These are phyloP conservation scores for Therioaphis trifolii DNA, from an alignment of 2,888 invertebrate genomes.

Conservation along the genomic window DNA sequence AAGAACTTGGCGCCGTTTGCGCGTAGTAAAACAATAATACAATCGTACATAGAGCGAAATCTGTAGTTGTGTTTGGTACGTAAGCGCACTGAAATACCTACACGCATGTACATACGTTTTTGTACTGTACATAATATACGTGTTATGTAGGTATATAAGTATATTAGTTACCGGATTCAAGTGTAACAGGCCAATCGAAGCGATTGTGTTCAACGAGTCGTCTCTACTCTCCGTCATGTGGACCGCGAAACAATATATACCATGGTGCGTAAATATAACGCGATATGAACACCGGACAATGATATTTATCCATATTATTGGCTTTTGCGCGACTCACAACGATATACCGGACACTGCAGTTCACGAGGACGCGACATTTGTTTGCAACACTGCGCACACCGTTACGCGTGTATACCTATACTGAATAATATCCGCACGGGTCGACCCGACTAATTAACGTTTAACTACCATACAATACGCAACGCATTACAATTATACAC, in stretches of 20 bases:
- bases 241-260: too few relatives aligned
- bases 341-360: background rate
- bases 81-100: too few relatives aligned
- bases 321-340: background rate
- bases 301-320: too few relatives aligned
- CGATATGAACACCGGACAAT: too few relatives aligned
- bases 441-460: slow-evolving; percentile 26
- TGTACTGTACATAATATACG: too few relatives aligned
- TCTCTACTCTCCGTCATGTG: too few relatives aligned
- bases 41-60: background rate
- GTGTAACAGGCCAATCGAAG: too few relatives aligned
- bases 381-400: background rate
- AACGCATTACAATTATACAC: background rate
- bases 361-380: background rate
- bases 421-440: slow-evolving; percentile 22
- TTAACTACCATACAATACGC: background rate
- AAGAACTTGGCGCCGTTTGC: slow-evolving; percentile 18
- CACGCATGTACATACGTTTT: too few relatives aligned
- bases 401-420: background rate
- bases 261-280: too few relatives aligned
- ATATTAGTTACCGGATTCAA: background rate
- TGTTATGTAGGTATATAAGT: background rate
- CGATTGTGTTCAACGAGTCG: background rate
- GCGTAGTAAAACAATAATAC: background rate
- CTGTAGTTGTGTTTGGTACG: background rate